Base-by-base conservation (phyloP, 2,888 invertebrate species). In the Rotaria sp. region DNA sequence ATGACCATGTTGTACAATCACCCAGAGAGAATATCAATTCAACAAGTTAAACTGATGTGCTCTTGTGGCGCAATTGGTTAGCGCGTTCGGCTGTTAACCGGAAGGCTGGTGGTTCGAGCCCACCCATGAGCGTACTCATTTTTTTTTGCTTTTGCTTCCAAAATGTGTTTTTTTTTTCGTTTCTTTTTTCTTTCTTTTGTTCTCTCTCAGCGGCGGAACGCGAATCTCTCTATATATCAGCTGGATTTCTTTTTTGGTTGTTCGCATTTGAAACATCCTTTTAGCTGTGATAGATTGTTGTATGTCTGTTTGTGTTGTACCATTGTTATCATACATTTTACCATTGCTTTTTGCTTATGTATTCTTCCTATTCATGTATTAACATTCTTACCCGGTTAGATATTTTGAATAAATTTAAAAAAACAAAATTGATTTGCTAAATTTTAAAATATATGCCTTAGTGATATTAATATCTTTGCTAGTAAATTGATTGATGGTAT, bases 71-170 rank as follows among this genome's bases (percentile, higher is more conserved):
- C 80, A 80, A 80, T 80, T 45, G 80, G 80, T 80, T 80, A 80
- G 80, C 80, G 80, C 80, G 80, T 80, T 80, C 45, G 80, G 80
- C 80, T 80, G 80, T 80, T 80, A 80, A 80, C 80, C 80, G 45
- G 45, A 80, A 80, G 80, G 75, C 45, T 80, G 75, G 75, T 80
- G 75, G 75, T 80, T 80, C 75, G n/a, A 80, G 75, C 45, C 75
- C 75, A 80, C 75, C 75, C 75, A 75, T 41, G 75, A 75, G 75
- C 75, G 75, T 67, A n/a, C 30, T 50, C 55, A 26, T 55, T 67
- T 75, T 75, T 75, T 41, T 24, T 41, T 45, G 1, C 3, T 75
- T 41, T 26, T 45, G 26, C 24, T 41, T 45, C 21, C 18, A 30
- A 75, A 11, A 2, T 30, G 24, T 38, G 8, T 13, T 50, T 50